phyloP scores from a whole-genome alignment of 2,113 vertebrate genomes.

The Columbina picui region DNA sequence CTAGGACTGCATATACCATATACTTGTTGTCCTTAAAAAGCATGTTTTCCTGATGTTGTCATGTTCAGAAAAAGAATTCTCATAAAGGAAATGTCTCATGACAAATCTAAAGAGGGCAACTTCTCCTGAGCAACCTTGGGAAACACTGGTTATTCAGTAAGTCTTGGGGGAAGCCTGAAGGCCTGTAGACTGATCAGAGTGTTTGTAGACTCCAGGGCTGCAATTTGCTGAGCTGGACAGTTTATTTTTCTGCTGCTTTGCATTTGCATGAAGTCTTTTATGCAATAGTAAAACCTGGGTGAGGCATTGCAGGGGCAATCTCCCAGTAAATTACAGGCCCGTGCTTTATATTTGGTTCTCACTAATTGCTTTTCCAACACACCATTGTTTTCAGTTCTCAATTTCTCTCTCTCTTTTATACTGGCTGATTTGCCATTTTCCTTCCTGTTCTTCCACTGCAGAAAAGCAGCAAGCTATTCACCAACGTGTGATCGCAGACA shows the following conservation, averaged over 20 bases:
- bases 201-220: not conserved
- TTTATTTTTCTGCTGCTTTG: not conserved
- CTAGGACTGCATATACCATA: accelerated
- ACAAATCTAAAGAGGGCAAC: not conserved
- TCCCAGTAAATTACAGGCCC: not conserved
- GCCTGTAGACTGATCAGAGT: not conserved
- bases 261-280: not conserved
- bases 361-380: not conserved
- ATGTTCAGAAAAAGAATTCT: not conserved
- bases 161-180: not conserved
- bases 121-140: not conserved
- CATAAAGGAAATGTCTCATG: not conserved
- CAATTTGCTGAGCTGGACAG: not conserved
- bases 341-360: not conserved
- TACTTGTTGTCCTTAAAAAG: not conserved
- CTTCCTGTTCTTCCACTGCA: not conserved
- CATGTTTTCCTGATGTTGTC: not conserved
- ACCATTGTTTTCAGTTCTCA: not conserved
- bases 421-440: not conserved
- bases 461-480: not conserved
- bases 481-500: not conserved
- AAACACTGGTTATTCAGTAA: not conserved
- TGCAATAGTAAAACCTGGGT: not conserved
- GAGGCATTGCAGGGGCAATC: not conserved
- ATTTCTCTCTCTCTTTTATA: not conserved